phyloP scores from a whole-genome alignment of 1,140 invertebrate species.

The Cotesia vestalis region DNA sequence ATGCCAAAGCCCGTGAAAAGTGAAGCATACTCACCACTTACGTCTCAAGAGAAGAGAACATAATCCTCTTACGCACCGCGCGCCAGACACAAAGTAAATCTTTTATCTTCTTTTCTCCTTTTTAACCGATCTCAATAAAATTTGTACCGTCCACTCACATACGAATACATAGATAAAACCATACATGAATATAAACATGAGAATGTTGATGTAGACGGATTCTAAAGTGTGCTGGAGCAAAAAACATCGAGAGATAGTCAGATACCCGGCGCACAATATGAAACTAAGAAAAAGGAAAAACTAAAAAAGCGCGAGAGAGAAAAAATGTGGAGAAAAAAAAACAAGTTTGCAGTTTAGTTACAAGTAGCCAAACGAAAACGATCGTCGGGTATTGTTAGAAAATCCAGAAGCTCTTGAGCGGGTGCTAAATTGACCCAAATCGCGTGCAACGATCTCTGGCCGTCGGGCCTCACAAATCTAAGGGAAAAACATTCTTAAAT shows the following conservation, averaged over 20 bases:
- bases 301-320: conserved; percentile 24
- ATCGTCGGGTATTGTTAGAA: conserved; percentile 35
- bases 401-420: conserved; percentile 56
- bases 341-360: conserved; percentile 21
- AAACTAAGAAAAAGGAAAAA: conserved; percentile 41
- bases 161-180: conserved; percentile 7
- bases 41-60: conserved; percentile 21
- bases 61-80: conserved; percentile 39
- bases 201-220: too few relatives aligned
- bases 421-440: conserved; percentile 58
- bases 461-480: neutral
- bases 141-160: neutral
- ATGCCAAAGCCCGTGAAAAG: conserved; percentile 61
- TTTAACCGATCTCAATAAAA: neutral
- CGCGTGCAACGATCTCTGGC: conserved; percentile 39
- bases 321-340: conserved; percentile 29
- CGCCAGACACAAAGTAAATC: conserved; percentile 33
- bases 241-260: neutral
- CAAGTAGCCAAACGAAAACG: conserved; percentile 35
- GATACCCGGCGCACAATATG: neutral
- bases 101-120: conserved; percentile 20
- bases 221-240: too few relatives aligned
- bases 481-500: neutral
- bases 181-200: conserved; percentile 4
- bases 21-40: conserved; percentile 48